Evolutionary conservation across 2,113 vertebrate genomes (phyloP), one percentile per base, ranked within the genome.

Genomic region (Alligator sinensis): DNA sequence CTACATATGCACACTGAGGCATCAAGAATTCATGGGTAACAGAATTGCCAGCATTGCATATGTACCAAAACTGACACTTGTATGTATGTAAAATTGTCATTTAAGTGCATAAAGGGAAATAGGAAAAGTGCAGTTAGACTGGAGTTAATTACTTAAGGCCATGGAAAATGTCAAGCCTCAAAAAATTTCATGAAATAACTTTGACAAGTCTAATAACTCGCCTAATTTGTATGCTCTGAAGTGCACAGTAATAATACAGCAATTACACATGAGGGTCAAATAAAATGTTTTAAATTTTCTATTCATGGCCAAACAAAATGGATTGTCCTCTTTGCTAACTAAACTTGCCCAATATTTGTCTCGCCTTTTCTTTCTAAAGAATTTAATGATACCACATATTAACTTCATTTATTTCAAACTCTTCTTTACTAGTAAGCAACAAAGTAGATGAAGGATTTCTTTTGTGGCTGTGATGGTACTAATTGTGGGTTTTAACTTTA

Each of bases 111-210:
- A 47, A 47, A 47, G 47, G 47, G 47, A 47, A 47, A 47, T 47
- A 47, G 47, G 47, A 47, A 47, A 47, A 3, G 47, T 47, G 47
- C 47, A 47, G 47, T 93, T 92, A 96, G 60, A 9, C 5, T 80
- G 30, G 2, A 89, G 19, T 93, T 87, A 92, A 92, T 96, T 91
- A 89, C 58, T 83, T 84, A 91, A 87, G 34, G 3, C 13, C 18
- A 89, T 18, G n/a, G 28, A 87, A 95, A 96, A 92, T 74, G 27
- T 61, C 75, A 94, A 27, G 13, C 19, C 34, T 95, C 58, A 89
- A 92, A 91, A 93, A 38, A 3, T 92, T 91, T 86, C n/a, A 64
- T 89, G 62, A 64, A 6, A 86, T 59, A 82, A 38, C 22, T 88
- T 28, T 87, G 63, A 81, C 4, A 93, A 89, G 5, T 19, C 47